phyloP scores from a whole-genome alignment of 2,113 vertebrate species.

The Anoura caudifer region DNA sequence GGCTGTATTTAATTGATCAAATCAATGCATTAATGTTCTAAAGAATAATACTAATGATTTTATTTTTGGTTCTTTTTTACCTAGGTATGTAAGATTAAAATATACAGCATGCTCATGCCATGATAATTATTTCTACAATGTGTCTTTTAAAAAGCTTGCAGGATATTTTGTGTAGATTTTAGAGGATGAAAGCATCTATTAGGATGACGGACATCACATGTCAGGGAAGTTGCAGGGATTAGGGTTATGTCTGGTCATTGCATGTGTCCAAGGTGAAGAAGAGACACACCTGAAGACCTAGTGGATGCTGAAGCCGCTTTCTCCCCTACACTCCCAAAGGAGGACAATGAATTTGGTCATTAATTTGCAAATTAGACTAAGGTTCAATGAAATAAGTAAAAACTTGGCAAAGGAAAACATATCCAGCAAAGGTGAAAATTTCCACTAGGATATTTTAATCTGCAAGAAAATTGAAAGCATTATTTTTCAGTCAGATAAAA shows the following conservation, averaged over 20 bases:
- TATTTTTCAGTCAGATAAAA: constrained; percentile 57
- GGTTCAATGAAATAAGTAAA: constrained; percentile 22
- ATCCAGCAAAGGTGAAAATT: constrained; percentile 44
- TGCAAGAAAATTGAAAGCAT: background rate
- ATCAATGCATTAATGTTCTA: background rate
- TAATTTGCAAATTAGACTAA: background rate
- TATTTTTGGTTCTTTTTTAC: background rate
- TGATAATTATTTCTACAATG: background rate
- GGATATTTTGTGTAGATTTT: background rate
- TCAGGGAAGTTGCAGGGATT: background rate
- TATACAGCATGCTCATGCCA: background rate
- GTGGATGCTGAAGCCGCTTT: background rate
- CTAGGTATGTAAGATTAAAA: background rate
- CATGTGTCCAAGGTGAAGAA: background rate
- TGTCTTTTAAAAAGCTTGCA: background rate
- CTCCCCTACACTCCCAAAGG: background rate
- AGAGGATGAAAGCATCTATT: background rate
- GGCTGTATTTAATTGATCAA: background rate
- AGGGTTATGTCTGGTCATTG: background rate
- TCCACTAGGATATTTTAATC: constrained; percentile 44
- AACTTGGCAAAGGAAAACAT: constrained; percentile 58
- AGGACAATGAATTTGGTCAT: background rate
- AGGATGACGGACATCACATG: background rate
- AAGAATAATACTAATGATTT: background rate
- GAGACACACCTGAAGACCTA: background rate